A percentile compares a stretch with the other conserved stretches of the same genome.
Conservation (phyloP, 2,888 invertebrate species). For the Hermodice carunculata region DNA sequence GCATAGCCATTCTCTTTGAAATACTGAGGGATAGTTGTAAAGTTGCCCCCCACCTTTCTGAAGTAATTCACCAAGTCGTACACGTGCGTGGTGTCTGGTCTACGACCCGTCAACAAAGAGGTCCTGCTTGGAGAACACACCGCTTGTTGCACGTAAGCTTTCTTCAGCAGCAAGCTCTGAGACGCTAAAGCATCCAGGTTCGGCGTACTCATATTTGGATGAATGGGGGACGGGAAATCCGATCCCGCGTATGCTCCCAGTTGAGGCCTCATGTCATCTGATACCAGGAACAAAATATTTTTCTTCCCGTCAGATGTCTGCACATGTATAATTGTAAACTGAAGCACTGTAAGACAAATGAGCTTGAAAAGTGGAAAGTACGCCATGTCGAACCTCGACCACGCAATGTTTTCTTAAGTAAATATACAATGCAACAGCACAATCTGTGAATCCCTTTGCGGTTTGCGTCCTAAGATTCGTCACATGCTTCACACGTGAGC, state of each 20-base stretch:
- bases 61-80: constrained; percentile 36
- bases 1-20: constrained; percentile 32
- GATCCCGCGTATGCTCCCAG: constrained; percentile 37
- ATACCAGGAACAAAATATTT: constrained; percentile 41
- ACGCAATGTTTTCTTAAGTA: too few species aligned
- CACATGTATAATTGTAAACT: too few species aligned
- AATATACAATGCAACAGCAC: too few species aligned
- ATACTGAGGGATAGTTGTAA: constrained; percentile 30
- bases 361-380: too few species aligned
- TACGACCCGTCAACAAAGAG: constrained; percentile 34
- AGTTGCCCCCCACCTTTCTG: constrained; percentile 31
- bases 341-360: too few species aligned
- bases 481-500: too few species aligned
- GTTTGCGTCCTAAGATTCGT: too few species aligned
- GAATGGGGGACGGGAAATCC: constrained; percentile 42
- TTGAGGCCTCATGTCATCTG: constrained; percentile 45
- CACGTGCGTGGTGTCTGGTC: constrained; percentile 39
- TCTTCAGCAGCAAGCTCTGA: constrained; percentile 39
- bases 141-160: constrained; percentile 45
- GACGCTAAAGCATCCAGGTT: constrained; percentile 45
- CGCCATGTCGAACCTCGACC: too few species aligned
- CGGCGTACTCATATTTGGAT: constrained; percentile 45
- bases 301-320: too few species aligned
- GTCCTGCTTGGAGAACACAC: constrained; percentile 40
- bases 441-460: too few species aligned